Evolutionary conservation across 1,140 invertebrate species (phyloP).

Genomic region (Nixonia krombeini): DNA sequence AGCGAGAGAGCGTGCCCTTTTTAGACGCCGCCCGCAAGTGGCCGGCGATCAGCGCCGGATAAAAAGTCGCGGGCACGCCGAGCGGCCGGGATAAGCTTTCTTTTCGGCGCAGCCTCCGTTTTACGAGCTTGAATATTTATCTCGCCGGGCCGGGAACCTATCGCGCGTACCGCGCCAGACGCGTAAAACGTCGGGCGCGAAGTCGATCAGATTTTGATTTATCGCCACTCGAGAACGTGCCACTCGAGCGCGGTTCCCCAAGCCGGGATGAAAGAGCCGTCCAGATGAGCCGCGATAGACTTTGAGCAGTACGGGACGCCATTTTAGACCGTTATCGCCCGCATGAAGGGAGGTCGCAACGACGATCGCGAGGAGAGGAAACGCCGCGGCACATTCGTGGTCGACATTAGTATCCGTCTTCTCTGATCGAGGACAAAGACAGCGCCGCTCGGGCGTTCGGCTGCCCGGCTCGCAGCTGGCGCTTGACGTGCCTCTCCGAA

Average conservation of each 20-base stretch:
- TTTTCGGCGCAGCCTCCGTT: conserved; percentile 20
- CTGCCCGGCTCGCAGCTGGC: conserved; percentile 60
- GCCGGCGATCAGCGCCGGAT: conserved; percentile 15
- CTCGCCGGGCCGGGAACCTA: conserved; percentile 27
- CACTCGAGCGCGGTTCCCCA: not conserved
- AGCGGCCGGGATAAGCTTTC: conserved; percentile 18
- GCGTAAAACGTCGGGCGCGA: conserved; percentile 24
- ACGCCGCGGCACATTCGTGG: too few relatives aligned
- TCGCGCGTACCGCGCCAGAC: conserved; percentile 22
- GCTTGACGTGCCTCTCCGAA: conserved; percentile 59
- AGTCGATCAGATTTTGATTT: conserved; percentile 26
- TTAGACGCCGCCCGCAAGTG: conserved; percentile 13
- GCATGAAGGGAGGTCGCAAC: too few relatives aligned
- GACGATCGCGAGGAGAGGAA: too few relatives aligned
- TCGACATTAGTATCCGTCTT: too few relatives aligned
- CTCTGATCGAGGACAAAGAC: conserved; percentile 33
- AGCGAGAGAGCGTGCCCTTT: not conserved
- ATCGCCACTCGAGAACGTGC: conserved; percentile 17
- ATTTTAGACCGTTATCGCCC: too few relatives aligned
- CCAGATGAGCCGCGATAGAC: not conserved
- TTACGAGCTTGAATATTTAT: conserved; percentile 37
- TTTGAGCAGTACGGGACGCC: not conserved
- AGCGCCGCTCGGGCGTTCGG: conserved; percentile 21
- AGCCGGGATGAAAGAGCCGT: not conserved
- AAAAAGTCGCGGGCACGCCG: conserved; percentile 4